Conservation (phyloP, 2,113 vertebrate genomes). For the Suricata suricatta region DNA sequence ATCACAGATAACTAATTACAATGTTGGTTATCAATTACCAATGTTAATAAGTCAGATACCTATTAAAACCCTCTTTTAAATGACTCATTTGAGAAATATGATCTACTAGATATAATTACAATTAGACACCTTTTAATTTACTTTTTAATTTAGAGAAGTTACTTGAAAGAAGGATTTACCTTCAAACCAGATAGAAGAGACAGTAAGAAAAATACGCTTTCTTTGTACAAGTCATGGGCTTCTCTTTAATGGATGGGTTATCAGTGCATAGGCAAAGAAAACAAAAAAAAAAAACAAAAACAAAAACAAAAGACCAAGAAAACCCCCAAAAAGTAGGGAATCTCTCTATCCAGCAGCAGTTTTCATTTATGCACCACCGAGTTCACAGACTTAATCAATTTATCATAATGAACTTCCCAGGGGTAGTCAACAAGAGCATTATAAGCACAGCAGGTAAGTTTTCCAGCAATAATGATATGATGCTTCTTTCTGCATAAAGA, state of each 20-base stretch:
- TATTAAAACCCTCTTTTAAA: not conserved
- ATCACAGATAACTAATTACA: not conserved
- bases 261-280: not conserved
- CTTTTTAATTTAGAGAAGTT: conserved; percentile 30
- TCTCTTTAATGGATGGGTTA: not conserved
- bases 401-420: conserved; percentile 61
- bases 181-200: not conserved
- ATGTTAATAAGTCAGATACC: not conserved
- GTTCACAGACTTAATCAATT: conserved; percentile 45
- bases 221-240: not conserved
- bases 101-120: not conserved
- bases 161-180: not conserved
- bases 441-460: conserved; percentile 54
- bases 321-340: not conserved
- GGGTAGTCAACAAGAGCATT: conserved; percentile 21
- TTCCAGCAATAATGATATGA: conserved; percentile 47
- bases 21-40: not conserved
- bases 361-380: conserved; percentile 19
- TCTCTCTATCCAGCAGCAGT: conserved; percentile 52
- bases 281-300: not conserved
- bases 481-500: conserved; percentile 44
- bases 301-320: no score
- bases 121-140: not conserved
- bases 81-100: not conserved
- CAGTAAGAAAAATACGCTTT: not conserved